Evolutionary conservation across 1,140 invertebrate species (phyloP), one percentile per base, ranked within the genome.

Genomic region (Bicyclus anynana): DNA sequence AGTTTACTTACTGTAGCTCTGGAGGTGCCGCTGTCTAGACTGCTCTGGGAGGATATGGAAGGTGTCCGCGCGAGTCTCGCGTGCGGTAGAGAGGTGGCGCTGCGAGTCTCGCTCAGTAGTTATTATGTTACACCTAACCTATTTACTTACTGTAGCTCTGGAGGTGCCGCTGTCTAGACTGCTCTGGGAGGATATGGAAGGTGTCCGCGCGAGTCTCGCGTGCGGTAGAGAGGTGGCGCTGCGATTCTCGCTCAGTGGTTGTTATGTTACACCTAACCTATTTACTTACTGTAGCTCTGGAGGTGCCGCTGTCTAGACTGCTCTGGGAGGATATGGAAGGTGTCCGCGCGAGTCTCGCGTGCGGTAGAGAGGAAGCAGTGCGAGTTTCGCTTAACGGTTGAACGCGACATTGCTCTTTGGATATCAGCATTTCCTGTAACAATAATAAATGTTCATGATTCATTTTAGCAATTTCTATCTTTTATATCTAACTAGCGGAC

Each of bases 281-380:
- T n/a, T n/a, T n/a, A 83, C 80, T 87, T 69, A 91, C 89, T 72
- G 92, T 92, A 65, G 92, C 91, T 77, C 92, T 91, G 10, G 93
- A 92, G 42, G 92, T 91, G 54, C 91, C 92, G 70, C 92, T 93
- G 69, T 95, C 94, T 26, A 95, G 84, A 65, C 94, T 95, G 78
- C 93, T 93, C 72, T 95, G 94, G 12, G 94, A 95, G n/a, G 94
- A 94, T 50, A 94, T 92, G 10, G 94, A 95, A 12, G 94, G 93
- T 2, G 94, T 95, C 37, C 94, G 89, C 23, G 87, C 75, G 2
- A 90, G 77, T 10, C 89, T 60, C 0, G 86, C 87, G 63, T 89
- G 87, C 2, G 86, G 86, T 17, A 87, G 70, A 1, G 84, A 87
- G 10, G 78, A 75, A 0, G 77, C 83, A 0, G 73, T 68, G 4